Conservation (phyloP, 2,888 invertebrate species). For the Phlogophora meticulosa region DNA sequence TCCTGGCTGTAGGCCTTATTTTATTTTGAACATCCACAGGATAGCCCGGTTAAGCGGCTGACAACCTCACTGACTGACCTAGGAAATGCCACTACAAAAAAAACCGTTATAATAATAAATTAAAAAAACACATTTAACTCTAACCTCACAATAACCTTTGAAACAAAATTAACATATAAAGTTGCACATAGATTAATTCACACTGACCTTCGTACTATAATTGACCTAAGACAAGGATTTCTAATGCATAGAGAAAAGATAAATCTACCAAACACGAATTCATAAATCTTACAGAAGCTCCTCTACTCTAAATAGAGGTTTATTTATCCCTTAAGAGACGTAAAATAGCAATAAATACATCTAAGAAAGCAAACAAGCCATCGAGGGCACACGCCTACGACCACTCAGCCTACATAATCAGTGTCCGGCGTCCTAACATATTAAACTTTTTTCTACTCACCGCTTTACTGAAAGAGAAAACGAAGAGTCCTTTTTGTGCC, state of each 20-base stretch:
- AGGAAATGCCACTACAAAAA: too few species aligned
- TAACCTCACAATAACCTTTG: too few species aligned
- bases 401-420: constrained; percentile 65
- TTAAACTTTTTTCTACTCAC: constrained; percentile 85
- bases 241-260: neutral
- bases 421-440: constrained; percentile 78
- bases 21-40: too few species aligned
- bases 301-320: neutral
- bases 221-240: neutral
- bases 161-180: too few species aligned
- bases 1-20: too few species aligned
- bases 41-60: too few species aligned
- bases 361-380: constrained; percentile 52
- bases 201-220: too few species aligned
- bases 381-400: constrained; percentile 42
- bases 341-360: constrained; percentile 58
- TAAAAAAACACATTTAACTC: too few species aligned
- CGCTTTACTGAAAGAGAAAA: constrained; percentile 84
- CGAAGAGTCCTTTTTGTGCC: constrained; percentile 88
- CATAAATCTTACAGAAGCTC: constrained; percentile 7
- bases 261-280: constrained; percentile 1
- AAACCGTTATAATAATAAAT: too few species aligned
- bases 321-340: constrained; percentile 27
- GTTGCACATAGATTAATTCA: too few species aligned
- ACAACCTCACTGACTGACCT: too few species aligned